phyloP scores from a whole-genome alignment of 2,113 vertebrate genomes.

The Tupaia chinensis region DNA sequence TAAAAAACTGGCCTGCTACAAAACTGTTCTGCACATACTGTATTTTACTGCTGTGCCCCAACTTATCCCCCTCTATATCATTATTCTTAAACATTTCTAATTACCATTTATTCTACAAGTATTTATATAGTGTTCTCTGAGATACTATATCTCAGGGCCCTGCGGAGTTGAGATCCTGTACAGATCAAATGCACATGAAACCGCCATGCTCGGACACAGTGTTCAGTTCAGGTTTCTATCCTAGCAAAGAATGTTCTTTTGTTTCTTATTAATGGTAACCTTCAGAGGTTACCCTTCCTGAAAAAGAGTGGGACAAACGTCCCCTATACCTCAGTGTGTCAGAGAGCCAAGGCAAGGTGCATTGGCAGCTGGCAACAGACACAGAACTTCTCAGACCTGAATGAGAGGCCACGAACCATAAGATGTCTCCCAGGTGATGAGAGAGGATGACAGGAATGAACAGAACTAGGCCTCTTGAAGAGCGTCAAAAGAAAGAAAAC shows the following conservation, averaged over 20 bases:
- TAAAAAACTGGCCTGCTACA: too few species aligned
- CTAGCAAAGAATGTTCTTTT: not conserved
- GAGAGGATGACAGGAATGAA: not conserved
- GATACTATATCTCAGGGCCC: too few species aligned
- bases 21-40: too few species aligned
- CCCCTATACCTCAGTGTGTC: not conserved
- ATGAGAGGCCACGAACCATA: not conserved
- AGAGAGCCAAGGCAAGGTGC: not conserved
- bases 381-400: not conserved
- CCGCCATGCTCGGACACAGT: fast-evolving
- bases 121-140: too few species aligned
- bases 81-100: too few species aligned
- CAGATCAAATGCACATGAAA: not conserved
- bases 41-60: too few species aligned
- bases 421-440: not conserved
- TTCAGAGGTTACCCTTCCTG: not conserved
- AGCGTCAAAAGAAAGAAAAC: not conserved
- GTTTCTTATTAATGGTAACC: not conserved
- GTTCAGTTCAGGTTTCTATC: not conserved
- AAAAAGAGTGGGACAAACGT: not conserved
- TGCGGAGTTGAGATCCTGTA: not conserved
- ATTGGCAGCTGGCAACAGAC: not conserved
- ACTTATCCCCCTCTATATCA: too few species aligned
- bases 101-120: too few species aligned
- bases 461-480: not conserved